Conservation (phyloP, 2,888 invertebrate genomes). For the Mayetiola destructor region DNA sequence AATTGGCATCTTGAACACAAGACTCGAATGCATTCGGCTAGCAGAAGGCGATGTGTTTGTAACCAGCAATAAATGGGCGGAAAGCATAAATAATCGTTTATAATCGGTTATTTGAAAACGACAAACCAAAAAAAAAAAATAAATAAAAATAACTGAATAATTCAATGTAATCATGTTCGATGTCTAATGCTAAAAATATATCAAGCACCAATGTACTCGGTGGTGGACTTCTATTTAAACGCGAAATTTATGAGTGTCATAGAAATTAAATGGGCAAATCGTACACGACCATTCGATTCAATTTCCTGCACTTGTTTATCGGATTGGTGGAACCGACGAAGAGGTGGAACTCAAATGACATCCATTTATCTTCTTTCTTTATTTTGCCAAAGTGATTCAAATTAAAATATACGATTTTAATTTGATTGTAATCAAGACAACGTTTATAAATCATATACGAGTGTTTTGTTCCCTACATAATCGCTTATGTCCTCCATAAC, state of each 20-base stretch:
- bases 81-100: slow-evolving; percentile 10
- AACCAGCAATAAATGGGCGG: slow-evolving; percentile 11
- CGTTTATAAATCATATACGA: too few species aligned
- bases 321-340: not conserved
- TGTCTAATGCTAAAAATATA: slow-evolving; percentile 3
- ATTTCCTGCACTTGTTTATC: not conserved
- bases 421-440: too few species aligned
- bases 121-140: too few species aligned
- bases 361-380: not conserved
- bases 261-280: not conserved
- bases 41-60: not conserved
- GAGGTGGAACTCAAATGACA: not conserved
- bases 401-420: slow-evolving; percentile 12
- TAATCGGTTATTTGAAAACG: slow-evolving; percentile 11
- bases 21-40: too few species aligned
- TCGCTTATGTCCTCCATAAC: too few species aligned
- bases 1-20: not conserved
- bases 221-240: too few species aligned
- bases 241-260: slow-evolving; percentile 8
- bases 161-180: slow-evolving; percentile 7
- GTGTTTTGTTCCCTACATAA: too few species aligned
- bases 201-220: slow-evolving; percentile 3
- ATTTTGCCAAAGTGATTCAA: not conserved
- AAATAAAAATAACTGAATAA: too few species aligned
- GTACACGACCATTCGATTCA: not conserved